Base-by-base conservation (phyloP, 2,888 invertebrate species). In the Eurytoma californica region DNA sequence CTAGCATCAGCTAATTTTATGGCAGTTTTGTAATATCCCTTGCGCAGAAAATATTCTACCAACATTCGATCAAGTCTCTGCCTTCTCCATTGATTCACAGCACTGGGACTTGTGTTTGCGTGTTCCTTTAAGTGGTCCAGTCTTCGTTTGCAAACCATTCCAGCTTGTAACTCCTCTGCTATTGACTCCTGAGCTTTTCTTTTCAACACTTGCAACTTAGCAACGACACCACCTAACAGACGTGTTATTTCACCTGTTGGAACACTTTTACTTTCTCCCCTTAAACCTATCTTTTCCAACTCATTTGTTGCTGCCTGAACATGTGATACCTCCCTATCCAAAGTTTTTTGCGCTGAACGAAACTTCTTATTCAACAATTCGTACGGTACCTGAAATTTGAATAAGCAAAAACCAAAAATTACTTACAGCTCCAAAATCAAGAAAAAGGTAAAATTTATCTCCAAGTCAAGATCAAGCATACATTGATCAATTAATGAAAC, bases 321-420 rank as follows among this genome's bases (percentile, higher is more conserved):
- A 88, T 97, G 96, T 1, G 97, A 95, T 0, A 96, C 96, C 89
- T 97, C 98, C 79, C 98, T 93, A 87, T 99, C 99, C 78, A 99
- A 91, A 14, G 95, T 95, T 86, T 98, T 97, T 91, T 99, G 99
- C 2, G 98, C 97, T 65, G 95, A 94, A 75, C 99, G 95, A 90
- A 98, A 99, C 86, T 97, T 97, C 90, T 99, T 99, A 91, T 99
- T 99, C 83, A 99, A 92, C 68, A 99, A 94, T 91, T 99, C 99
- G 88, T 99, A 99, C 1, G 99, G 99, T 83, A 99, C 98, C 97
- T 97, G 85, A 55, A 18, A 18, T 7, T 16, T 16, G 7, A 14
- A 55, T 4, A 55, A 55, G 5, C 18, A 55, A 18, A 5, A 16
- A 57, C 13, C 13, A 9, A 24, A 14, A 55, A 47, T 0, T 28